Conservation (phyloP, 2,113 vertebrate genomes). For the Dicerorhinus sumatrensis region DNA sequence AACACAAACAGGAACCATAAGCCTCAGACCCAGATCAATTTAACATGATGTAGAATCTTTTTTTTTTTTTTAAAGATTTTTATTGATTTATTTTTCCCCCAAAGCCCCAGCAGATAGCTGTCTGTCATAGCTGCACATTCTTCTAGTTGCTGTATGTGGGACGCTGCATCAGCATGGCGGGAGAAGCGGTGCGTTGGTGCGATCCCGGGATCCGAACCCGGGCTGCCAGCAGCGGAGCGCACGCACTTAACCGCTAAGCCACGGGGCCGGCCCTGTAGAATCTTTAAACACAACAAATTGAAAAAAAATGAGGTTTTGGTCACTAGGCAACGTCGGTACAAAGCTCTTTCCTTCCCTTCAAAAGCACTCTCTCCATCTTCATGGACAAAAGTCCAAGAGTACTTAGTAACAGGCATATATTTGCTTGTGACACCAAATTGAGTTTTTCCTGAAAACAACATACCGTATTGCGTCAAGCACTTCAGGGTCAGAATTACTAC, state of each 20-base stretch:
- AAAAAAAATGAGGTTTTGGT: slow-evolving; percentile 80
- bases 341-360: slow-evolving; percentile 80
- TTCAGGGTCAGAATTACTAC: slow-evolving; percentile 73
- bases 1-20: slow-evolving; percentile 76
- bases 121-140: too few relatives aligned
- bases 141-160: too few relatives aligned
- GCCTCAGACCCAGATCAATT: slow-evolving; percentile 80
- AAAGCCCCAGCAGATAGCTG: too few relatives aligned
- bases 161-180: too few relatives aligned
- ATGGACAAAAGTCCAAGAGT: slow-evolving; percentile 84
- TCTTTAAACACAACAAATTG: slow-evolving; percentile 79
- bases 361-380: slow-evolving; percentile 72
- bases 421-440: slow-evolving; percentile 82
- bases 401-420: slow-evolving; percentile 81
- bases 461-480: slow-evolving; percentile 69
- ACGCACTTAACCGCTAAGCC: too few relatives aligned
- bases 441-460: slow-evolving; percentile 80
- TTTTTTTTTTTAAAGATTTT: too few relatives aligned
- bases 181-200: too few relatives aligned
- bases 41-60: slow-evolving; percentile 77
- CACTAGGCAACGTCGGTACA: slow-evolving; percentile 85
- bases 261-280: too few relatives aligned
- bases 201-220: too few relatives aligned
- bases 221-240: too few relatives aligned
- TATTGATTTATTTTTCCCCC: too few relatives aligned